Base-by-base conservation (phyloP, 2,888 invertebrate genomes). In the Sphinx pinastri region DNA sequence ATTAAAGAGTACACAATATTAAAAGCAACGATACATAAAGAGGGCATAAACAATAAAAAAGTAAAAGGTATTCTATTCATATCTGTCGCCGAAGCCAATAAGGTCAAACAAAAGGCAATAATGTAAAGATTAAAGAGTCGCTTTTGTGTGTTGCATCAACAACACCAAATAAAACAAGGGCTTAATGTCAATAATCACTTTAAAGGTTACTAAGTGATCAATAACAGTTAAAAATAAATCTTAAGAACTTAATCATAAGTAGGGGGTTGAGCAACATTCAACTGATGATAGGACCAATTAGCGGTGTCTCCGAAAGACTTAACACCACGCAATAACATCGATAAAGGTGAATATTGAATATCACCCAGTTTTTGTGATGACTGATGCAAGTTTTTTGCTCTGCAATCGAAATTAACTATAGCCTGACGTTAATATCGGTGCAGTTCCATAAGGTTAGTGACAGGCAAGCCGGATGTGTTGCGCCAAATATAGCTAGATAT, bases 161-260 rank as follows among this genome's bases (percentile, higher is more conserved):
- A 19, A 19, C 49, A 47, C 49, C 47, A 63, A 49, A 49, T 49
- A 63, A 60, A 60, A 63, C 63, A 63, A 63, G 63, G 63, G 63
- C 6, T 63, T 63, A 63, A 63, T 63, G 63, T 49, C 63, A 63
- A 47, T 12, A 49, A 16, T 49, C 60, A 60, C 12, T 13, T 63
- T 19, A 63, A 63, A 63, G 63, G 63, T 63, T 19, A 13, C 19
- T 7, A 16, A 63, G 47, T 68, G 52, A 47, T 63, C 49, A 63
- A 49, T 49, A 63, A 47, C 63, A 19, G 19, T 63, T 49, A n/a
- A 63, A 63, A 16, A 45, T 63, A 19, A 60, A 45, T 5, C 47
- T 49, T 63, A 13, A 49, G 14, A 58, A 38, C 31, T 31, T 58
- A 38, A 58, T 58, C 25, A 31, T 58, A 57, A 25, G 55, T 60